Evolutionary conservation across 2,888 invertebrate genomes (phyloP).

Genomic region (Nineta flava): DNA sequence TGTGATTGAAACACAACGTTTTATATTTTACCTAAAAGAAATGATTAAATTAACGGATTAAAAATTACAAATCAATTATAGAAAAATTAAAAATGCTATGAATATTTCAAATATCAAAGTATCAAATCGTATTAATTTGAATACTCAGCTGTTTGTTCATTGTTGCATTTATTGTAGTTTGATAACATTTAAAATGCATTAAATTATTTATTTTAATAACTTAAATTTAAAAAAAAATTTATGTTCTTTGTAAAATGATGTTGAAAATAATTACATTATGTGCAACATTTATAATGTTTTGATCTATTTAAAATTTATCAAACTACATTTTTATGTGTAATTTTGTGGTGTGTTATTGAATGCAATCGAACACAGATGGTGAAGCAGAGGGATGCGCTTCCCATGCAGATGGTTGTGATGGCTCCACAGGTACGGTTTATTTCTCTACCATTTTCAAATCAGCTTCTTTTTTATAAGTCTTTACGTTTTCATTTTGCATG

Average conservation of each 20-base stretch:
- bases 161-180: neutral
- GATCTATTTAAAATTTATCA: no score
- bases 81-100: no score
- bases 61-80: no score
- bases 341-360: slow-evolving; percentile 13
- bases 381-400: slow-evolving; percentile 85
- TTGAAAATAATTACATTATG: no score
- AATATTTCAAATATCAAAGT: neutral
- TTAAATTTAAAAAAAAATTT: no score
- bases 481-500: neutral
- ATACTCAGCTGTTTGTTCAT: neutral
- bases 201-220: no score
- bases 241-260: no score
- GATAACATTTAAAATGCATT: neutral
- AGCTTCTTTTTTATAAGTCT: neutral
- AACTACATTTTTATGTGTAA: slow-evolving; percentile 5
- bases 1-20: no score
- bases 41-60: no score
- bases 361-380: slow-evolving; percentile 19
- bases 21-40: no score
- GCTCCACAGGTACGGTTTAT: slow-evolving; percentile 62
- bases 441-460: slow-evolving; percentile 15
- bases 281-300: no score
- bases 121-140: neutral
- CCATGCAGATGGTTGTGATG: slow-evolving; percentile 86